These are phyloP conservation scores for Lepidurus couesii DNA, from an alignment of 1,140 invertebrate species.

Conservation along the genomic window DNA sequence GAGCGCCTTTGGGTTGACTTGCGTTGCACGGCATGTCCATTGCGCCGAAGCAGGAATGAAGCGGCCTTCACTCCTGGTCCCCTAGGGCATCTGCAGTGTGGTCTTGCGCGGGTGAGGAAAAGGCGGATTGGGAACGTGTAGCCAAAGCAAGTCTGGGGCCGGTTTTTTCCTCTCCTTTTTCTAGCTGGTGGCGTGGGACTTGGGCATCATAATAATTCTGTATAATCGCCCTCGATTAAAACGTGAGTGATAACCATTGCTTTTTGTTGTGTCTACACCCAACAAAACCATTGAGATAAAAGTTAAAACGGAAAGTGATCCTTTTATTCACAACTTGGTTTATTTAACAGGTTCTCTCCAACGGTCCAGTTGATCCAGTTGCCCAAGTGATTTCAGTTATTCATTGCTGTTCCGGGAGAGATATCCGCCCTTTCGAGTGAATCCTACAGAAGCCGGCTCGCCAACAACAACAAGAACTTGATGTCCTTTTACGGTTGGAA, in stretches of 20 bases:
- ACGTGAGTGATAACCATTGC: background rate
- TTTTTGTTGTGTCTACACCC: background rate
- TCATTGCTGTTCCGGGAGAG: background rate
- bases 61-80: background rate
- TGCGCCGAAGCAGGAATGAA: background rate
- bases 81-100: conserved; percentile 3
- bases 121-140: background rate
- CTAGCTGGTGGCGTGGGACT: background rate
- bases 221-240: background rate
- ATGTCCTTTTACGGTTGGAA: too few species aligned
- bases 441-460: background rate
- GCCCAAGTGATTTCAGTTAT: conserved; percentile 11
- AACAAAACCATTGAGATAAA: background rate
- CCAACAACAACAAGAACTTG: too few species aligned
- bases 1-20: background rate
- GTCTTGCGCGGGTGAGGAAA: conserved; percentile 6
- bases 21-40: background rate
- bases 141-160: background rate
- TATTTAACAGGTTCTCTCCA: background rate
- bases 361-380: background rate
- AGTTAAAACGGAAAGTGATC: too few species aligned
- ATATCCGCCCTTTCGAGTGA: background rate
- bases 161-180: background rate
- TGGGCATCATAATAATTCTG: background rate
- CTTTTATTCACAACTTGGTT: background rate